These are phyloP conservation scores for Cheilosia urbana DNA, from an alignment of 2,888 invertebrate genomes.

Conservation along the genomic window DNA sequence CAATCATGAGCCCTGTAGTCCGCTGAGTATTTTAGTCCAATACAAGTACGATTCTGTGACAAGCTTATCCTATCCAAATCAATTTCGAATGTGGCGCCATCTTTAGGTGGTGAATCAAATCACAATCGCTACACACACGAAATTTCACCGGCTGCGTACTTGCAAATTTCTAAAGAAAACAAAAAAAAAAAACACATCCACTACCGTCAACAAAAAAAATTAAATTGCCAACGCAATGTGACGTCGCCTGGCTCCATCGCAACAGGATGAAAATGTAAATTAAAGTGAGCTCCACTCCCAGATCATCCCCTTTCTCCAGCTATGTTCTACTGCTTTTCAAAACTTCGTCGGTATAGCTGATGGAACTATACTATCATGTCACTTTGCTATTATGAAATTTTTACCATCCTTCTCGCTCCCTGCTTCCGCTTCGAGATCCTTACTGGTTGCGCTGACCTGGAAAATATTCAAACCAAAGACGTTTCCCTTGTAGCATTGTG, in stretches of 20 bases:
- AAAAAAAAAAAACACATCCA: too few relatives aligned
- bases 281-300: background rate
- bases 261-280: slow-evolving; percentile 8
- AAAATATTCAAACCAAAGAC: slow-evolving; percentile 21
- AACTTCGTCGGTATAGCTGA: slow-evolving; percentile 6
- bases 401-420: background rate
- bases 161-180: too few relatives aligned
- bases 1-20: too few relatives aligned
- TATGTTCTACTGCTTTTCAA: background rate
- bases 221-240: background rate
- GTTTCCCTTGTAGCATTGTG: slow-evolving; percentile 4
- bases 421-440: slow-evolving; percentile 6
- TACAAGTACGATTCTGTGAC: too few relatives aligned
- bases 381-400: slow-evolving; percentile 21
- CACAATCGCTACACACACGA: too few relatives aligned
- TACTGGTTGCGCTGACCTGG: slow-evolving; percentile 48
- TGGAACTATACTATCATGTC: slow-evolving; percentile 19
- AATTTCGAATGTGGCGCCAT: too few relatives aligned
- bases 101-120: too few relatives aligned
- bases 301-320: background rate
- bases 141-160: too few relatives aligned
- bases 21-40: too few relatives aligned
- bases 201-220: background rate
- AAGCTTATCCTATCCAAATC: too few relatives aligned
- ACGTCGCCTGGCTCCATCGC: background rate